A percentile compares a stretch with the other conserved stretches of the same genome.
Conservation (phyloP, 2,888 invertebrate genomes). For the Nycteola revayana region DNA sequence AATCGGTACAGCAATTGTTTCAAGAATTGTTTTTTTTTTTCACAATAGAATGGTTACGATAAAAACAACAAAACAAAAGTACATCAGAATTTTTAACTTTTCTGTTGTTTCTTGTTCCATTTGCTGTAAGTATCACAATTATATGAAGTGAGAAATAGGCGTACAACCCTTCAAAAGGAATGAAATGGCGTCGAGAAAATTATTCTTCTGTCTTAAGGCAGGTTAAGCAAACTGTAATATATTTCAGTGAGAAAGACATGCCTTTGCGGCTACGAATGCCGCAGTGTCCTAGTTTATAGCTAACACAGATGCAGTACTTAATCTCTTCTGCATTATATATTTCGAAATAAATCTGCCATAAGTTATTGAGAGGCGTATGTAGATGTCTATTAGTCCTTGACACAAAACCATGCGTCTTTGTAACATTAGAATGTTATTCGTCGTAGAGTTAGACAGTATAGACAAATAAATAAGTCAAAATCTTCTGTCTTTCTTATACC, state of each 20-base stretch:
- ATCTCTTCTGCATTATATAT: too few species aligned
- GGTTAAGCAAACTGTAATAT: conserved; percentile 60
- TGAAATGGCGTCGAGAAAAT: conserved; percentile 36
- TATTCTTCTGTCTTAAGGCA: conserved; percentile 38
- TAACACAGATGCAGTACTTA: conserved; percentile 44
- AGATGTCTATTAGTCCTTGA: too few species aligned
- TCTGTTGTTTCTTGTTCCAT: conserved; percentile 27
- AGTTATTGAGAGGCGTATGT: too few species aligned
- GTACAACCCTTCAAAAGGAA: conserved; percentile 27
- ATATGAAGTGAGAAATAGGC: conserved; percentile 31
- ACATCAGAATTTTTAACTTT: conserved; percentile 36
- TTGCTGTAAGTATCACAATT: conserved; percentile 37
- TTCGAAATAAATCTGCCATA: too few species aligned
- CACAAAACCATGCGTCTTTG: too few species aligned
- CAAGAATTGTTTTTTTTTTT: too few species aligned
- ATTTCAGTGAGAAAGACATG: conserved; percentile 43
- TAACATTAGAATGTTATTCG: too few species aligned
- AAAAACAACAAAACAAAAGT: conserved; percentile 32
- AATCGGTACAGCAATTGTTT: too few species aligned
- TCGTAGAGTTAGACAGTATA: too few species aligned
- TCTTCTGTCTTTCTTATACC: too few species aligned
- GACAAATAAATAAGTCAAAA: too few species aligned
- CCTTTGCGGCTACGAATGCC: conserved; percentile 51
- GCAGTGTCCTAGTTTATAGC: conserved; percentile 54
- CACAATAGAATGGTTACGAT: conserved; percentile 38